phyloP scores from a whole-genome alignment of 2,113 vertebrate species.

The Nibea coibor region DNA sequence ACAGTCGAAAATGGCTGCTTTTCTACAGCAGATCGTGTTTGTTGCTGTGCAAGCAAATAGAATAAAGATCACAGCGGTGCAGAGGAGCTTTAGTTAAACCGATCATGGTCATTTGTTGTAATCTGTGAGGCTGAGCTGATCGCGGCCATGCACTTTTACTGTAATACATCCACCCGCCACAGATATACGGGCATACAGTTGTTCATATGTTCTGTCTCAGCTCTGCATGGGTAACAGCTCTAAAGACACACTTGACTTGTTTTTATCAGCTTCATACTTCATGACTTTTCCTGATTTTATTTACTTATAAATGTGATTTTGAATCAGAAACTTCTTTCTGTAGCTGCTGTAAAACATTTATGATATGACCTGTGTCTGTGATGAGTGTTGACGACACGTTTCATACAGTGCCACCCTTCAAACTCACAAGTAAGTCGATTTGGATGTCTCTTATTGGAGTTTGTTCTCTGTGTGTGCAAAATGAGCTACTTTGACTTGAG shows the following conservation, averaged over 20 bases:
- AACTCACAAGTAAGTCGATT: too few species aligned
- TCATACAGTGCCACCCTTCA: too few species aligned
- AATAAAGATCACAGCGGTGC: constrained; percentile 55
- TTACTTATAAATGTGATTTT: not conserved
- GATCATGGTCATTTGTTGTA: constrained; percentile 55
- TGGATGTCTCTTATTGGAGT: too few species aligned
- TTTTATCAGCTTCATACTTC: not conserved
- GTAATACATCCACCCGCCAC: not conserved
- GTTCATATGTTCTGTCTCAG: too few species aligned
- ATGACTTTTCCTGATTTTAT: not conserved
- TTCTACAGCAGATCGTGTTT: constrained; percentile 42
- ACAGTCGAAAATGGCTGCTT: not conserved
- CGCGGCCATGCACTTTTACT: constrained; percentile 1
- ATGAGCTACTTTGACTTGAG: too few species aligned
- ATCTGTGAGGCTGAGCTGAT: constrained; percentile 53
- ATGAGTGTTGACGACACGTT: too few species aligned
- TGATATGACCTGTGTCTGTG: too few species aligned
- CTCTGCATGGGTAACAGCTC: not conserved
- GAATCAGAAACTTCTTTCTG: not conserved
- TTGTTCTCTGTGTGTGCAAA: too few species aligned
- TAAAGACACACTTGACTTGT: not conserved
- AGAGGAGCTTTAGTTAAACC: constrained; percentile 55
- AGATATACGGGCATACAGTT: not conserved
- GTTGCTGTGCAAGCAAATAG: constrained; percentile 48
- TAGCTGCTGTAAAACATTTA: not conserved